Evolutionary conservation across 2,113 vertebrate species (phyloP).

Genomic region (Heterotilapia buettikoferi): DNA sequence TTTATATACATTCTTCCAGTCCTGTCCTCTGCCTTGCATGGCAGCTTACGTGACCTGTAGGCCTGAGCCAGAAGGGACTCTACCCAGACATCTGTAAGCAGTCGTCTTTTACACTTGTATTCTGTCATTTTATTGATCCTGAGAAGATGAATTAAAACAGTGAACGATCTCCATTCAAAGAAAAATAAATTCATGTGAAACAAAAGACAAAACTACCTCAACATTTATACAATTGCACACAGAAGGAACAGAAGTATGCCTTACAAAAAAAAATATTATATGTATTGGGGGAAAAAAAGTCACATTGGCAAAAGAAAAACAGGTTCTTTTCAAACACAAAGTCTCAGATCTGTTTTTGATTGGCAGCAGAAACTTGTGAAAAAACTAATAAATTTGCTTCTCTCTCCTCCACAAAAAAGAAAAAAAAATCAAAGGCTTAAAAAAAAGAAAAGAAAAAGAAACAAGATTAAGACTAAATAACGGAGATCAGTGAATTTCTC

Average conservation of each 20-base stretch:
- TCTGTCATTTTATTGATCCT: conserved; percentile 80
- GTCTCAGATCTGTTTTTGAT: conserved; percentile 68
- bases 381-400: not conserved
- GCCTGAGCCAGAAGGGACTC: not conserved
- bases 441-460: not conserved
- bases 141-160: conserved; percentile 91
- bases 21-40: conserved; percentile 2
- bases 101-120: conserved; percentile 55
- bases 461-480: conserved; percentile 38
- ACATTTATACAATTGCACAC: conserved; percentile 81
- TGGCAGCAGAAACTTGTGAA: conserved; percentile 69
- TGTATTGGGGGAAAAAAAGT: fast-evolving
- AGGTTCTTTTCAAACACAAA: conserved; percentile 72
- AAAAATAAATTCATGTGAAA: conserved; percentile 63
- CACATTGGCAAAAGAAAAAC: conserved; percentile 76
- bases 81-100: conserved; percentile 7
- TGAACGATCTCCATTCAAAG: conserved; percentile 78
- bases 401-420: not conserved
- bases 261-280: not conserved
- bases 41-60: conserved; percentile 41
- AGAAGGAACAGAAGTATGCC: conserved; percentile 67
- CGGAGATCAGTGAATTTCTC: conserved; percentile 46
- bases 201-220: conserved; percentile 68
- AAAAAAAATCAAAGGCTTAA: not conserved
- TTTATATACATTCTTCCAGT: conserved; percentile 4